Evolutionary conservation across 2,113 vertebrate genomes (phyloP).

Genomic region (Crotalus tigris): DNA sequence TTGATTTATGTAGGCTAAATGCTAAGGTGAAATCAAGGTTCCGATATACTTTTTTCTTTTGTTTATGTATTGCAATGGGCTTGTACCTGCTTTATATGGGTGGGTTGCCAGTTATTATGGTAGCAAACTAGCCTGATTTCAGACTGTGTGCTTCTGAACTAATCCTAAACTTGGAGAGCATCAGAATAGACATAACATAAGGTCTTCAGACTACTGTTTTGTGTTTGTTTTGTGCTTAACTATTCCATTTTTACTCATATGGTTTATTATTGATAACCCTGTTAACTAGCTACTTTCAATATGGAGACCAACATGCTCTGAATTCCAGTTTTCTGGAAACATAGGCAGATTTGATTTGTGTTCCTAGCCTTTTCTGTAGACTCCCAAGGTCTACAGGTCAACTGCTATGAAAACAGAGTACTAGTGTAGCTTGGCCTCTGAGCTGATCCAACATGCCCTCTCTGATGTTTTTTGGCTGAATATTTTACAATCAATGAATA

Average conservation of each 20-base stretch:
- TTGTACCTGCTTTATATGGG: neutral
- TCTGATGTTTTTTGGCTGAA: neutral
- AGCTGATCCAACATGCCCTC: neutral
- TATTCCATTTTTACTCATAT: neutral
- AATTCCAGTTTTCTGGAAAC: neutral
- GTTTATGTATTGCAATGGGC: neutral
- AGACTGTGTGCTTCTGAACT: neutral
- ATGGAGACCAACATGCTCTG: neutral
- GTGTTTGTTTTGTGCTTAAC: neutral
- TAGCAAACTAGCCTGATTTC: neutral
- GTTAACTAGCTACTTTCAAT: neutral
- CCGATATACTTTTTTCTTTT: neutral
- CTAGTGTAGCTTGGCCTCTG: neutral
- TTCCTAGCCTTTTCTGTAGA: neutral
- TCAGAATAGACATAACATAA: neutral
- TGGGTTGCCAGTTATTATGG: neutral
- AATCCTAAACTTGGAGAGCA: neutral
- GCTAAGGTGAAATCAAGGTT: neutral
- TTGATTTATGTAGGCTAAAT: neutral
- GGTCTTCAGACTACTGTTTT: neutral
- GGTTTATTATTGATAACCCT: neutral
- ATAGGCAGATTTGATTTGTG: neutral
- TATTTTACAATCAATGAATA: neutral
- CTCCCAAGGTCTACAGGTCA: neutral
- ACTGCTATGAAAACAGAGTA: neutral